These are phyloP conservation scores for Hetaerina titia DNA, from an alignment of 2,888 invertebrate species.

Conservation along the genomic window DNA sequence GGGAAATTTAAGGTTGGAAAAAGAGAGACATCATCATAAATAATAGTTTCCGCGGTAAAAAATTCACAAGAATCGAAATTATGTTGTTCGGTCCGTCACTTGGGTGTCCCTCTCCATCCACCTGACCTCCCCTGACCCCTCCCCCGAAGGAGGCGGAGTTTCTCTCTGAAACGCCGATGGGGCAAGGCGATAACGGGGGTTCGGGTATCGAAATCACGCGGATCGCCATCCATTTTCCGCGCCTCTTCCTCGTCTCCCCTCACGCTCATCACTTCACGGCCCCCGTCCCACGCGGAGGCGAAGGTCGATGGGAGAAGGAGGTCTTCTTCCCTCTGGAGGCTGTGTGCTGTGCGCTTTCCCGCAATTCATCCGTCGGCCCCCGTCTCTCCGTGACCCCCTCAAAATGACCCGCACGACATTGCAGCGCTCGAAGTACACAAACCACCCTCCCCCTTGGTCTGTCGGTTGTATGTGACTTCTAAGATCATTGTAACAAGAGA, in stretches of 20 bases:
- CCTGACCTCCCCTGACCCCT: background rate
- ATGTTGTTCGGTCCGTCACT: conserved; percentile 35
- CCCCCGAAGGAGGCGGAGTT: background rate
- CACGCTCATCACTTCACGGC: no score
- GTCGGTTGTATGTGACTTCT: background rate
- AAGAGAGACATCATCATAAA: background rate
- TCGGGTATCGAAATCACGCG: background rate
- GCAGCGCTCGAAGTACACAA: no score
- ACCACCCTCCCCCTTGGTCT: background rate
- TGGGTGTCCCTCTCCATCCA: background rate
- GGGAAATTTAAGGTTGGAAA: background rate
- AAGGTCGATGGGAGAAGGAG: no score
- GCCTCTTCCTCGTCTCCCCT: no score
- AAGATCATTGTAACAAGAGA: no score
- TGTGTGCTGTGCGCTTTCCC: no score
- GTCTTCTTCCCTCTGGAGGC: no score
- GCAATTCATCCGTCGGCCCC: no score
- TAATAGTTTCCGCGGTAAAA: background rate
- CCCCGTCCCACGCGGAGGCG: no score
- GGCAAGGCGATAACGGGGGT: background rate
- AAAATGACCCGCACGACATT: no score
- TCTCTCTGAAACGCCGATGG: background rate
- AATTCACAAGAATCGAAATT: background rate
- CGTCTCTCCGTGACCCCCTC: no score
- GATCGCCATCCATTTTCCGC: background rate